These are phyloP conservation scores for Pachypanchax playfairii DNA, from an alignment of 2,113 vertebrate species.

Conservation along the genomic window DNA sequence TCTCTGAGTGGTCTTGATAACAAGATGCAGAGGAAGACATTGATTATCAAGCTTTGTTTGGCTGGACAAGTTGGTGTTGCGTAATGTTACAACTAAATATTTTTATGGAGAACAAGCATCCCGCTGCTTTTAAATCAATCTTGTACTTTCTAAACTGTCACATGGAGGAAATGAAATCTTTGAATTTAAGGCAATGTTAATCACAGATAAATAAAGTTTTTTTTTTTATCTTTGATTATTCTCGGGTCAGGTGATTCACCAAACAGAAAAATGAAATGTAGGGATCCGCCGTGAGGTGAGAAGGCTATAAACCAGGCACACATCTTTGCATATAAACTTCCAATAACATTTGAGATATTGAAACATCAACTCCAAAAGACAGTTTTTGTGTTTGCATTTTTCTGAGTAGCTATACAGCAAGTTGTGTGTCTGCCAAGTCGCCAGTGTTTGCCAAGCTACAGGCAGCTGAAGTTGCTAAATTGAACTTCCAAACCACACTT, in stretches of 20 bases:
- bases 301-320: not conserved
- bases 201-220: conserved; percentile 8
- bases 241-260: not conserved
- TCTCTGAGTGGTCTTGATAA: conserved; percentile 28
- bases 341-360: conserved; percentile 6
- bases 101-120: conserved; percentile 1
- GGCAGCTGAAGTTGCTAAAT: conserved; percentile 8
- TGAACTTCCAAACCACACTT: conserved; percentile 26
- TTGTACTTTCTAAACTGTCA: not conserved
- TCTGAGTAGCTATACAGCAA: conserved; percentile 8
- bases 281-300: too few species aligned
- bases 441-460: conserved; percentile 13
- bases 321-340: conserved; percentile 13
- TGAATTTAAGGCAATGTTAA: not conserved
- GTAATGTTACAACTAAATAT: conserved; percentile 2
- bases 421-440: conserved; percentile 16
- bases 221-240: conserved; percentile 12
- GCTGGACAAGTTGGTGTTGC: conserved; percentile 1
- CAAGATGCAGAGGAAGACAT: conserved; percentile 29
- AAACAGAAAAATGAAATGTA: conserved; percentile 1
- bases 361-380: conserved; percentile 25
- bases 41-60: conserved; percentile 15
- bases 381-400: conserved; percentile 4
- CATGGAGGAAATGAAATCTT: conserved; percentile 1
- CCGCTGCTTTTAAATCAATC: conserved; percentile 10